Evolutionary conservation across 2,888 invertebrate genomes (phyloP).

Genomic region (Octonoba sinensis): DNA sequence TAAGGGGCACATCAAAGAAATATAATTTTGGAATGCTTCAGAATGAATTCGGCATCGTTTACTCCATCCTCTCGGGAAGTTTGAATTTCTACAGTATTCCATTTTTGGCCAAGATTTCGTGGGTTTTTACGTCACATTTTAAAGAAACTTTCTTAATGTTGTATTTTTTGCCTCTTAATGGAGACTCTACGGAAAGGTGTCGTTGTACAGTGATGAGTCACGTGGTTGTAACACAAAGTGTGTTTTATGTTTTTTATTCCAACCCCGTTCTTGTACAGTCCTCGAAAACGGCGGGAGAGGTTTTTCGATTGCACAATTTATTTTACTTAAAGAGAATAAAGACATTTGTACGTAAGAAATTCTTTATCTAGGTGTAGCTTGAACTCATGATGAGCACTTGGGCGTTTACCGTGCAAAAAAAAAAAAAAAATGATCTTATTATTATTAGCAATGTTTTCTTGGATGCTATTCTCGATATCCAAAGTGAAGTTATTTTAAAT

Average conservation of each 20-base stretch:
- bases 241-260: constrained; percentile 50
- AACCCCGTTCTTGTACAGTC: constrained; percentile 38
- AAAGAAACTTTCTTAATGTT: constrained; percentile 32
- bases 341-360: constrained; percentile 36
- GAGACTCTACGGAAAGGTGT: constrained; percentile 15
- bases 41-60: not conserved
- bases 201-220: constrained; percentile 41
- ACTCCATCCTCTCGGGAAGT: not conserved
- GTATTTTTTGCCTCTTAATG: constrained; percentile 43
- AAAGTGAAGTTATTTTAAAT: constrained; percentile 54
- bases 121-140: constrained; percentile 54
- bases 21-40: not conserved
- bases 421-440: constrained; percentile 29
- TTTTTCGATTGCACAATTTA: constrained; percentile 60
- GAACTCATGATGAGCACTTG: not conserved
- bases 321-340: constrained; percentile 38
- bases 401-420: constrained; percentile 32
- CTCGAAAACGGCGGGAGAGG: constrained; percentile 6
- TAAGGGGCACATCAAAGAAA: no score
- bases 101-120: constrained; percentile 54
- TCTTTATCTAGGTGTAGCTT: constrained; percentile 31
- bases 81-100: constrained; percentile 53
- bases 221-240: constrained; percentile 42
- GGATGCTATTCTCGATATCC: constrained; percentile 43
- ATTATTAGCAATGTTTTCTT: constrained; percentile 24